These are phyloP conservation scores for Bombus waltoni DNA, from an alignment of 1,140 invertebrate species.

Conservation along the genomic window DNA sequence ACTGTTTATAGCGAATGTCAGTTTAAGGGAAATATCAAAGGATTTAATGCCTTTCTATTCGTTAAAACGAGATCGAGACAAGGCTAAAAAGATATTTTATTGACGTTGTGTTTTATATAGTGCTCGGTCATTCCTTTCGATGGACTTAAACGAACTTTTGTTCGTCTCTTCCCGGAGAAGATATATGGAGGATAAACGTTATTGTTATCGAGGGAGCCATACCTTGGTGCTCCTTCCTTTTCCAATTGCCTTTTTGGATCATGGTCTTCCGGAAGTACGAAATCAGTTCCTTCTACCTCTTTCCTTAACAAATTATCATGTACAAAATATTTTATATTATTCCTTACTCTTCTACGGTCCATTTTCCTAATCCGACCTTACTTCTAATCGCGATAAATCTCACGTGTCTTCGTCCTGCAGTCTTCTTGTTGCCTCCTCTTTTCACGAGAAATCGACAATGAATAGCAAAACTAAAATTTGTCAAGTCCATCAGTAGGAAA, in stretches of 20 bases:
- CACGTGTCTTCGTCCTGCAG: not conserved
- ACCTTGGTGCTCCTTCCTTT: not conserved
- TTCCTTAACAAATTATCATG: not conserved
- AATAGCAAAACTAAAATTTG: not conserved
- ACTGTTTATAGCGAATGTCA: too few species aligned
- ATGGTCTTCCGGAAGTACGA: constrained; percentile 7
- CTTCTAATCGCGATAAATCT: not conserved
- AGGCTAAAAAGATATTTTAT: not conserved
- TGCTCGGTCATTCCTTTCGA: not conserved
- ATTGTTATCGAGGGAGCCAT: not conserved
- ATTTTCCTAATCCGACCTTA: not conserved
- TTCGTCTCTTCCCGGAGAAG: not conserved
- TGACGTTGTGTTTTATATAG: not conserved
- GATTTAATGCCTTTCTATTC: too few species aligned
- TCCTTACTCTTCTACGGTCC: not conserved
- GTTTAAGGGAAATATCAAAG: too few species aligned
- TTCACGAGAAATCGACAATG: too few species aligned
- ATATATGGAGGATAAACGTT: not conserved
- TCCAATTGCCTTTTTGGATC: not conserved
- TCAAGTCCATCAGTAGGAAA: not conserved
- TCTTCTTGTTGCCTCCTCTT: not conserved
- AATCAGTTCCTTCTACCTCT: not conserved
- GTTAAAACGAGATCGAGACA: too few species aligned
- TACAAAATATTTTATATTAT: not conserved
- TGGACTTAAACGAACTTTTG: not conserved